Evolutionary conservation across 2,113 vertebrate genomes (phyloP), one percentile per base, ranked within the genome.

Genomic region (Mohoua ochrocephala): DNA sequence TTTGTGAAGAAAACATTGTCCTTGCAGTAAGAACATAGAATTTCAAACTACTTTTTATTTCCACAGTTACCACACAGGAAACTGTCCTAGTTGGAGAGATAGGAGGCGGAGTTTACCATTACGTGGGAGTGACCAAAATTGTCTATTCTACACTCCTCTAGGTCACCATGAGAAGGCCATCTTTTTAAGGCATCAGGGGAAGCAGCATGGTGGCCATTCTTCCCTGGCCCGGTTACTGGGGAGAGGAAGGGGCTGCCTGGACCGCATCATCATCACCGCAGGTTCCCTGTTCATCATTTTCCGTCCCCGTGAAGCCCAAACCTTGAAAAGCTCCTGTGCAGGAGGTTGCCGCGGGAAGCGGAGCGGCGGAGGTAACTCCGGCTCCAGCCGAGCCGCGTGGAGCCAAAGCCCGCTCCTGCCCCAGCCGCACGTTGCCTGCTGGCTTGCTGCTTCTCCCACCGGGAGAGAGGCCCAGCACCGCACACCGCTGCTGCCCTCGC

Each of bases 81-180:
- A 59, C 21, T 67, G 15, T 52, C 5, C 9, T 68, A 21, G 19
- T 60, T 60, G 45, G 24, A 68, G 39, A 16, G 16, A 17, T 12
- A 41, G 20, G 24, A 60, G 16, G 9, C 3, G 7, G 33, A 67
- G 15, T 52, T 52, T 30, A 53, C 9, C 9, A n/a, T 33, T n/a
- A 8, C 30, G 18, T 11, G 6, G 7, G 27, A 15, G 37, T 74
- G 18, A 52, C 19, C 23, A 59, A 24, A 39, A n/a, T 1, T n/a
- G 15, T 33, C 5, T 33, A 44, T 20, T 74, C 31, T 28, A 21
- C 11, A 39, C 23, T 12, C 44, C 24, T 39, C 27, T 12, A n/a
- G 2, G 6, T n/a, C 45, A 30, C 11, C 2, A 0, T 28, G 24
- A 14, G 7, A 1, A 9, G 9, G 12, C 13, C 20, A 3, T 13